Conservation (phyloP, 2,888 invertebrate genomes). For the Calliphora vomitoria region DNA sequence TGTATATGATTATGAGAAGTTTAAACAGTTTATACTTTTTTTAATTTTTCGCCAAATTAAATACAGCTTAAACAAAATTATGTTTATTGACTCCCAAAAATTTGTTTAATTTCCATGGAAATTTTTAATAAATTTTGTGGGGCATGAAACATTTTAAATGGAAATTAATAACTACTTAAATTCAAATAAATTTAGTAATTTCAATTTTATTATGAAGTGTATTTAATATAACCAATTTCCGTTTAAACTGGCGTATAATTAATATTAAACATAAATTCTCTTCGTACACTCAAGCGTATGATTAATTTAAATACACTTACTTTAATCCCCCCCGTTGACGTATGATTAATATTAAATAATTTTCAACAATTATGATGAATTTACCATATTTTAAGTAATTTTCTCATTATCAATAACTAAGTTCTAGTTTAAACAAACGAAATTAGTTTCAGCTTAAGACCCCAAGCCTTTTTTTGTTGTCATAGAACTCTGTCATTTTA, state of each 20-base stretch:
- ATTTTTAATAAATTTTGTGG: too few relatives aligned
- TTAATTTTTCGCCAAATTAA: too few relatives aligned
- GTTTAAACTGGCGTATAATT: not conserved
- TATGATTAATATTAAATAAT: conserved; percentile 35
- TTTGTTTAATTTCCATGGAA: too few relatives aligned
- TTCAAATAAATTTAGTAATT: too few relatives aligned
- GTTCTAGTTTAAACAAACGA: not conserved
- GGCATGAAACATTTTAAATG: too few relatives aligned
- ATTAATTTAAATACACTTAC: conserved; percentile 11
- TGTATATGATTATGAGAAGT: too few relatives aligned
- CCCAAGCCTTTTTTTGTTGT: not conserved
- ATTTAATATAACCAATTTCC: not conserved
- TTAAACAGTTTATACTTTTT: too few relatives aligned
- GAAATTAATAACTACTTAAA: too few relatives aligned
- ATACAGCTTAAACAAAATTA: too few relatives aligned
- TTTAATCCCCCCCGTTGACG: not conserved
- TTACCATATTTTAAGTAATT: not conserved
- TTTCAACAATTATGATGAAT: not conserved
- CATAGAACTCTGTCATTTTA: not conserved
- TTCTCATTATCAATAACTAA: conserved; percentile 24
- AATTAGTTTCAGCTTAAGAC: not conserved
- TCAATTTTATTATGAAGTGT: too few relatives aligned
- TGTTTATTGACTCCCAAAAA: too few relatives aligned
- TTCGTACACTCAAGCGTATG: conserved; percentile 8
- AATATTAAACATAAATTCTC: conserved; percentile 21